Conservation (phyloP, 2,888 invertebrate genomes). For the Lycaena phlaeas region DNA sequence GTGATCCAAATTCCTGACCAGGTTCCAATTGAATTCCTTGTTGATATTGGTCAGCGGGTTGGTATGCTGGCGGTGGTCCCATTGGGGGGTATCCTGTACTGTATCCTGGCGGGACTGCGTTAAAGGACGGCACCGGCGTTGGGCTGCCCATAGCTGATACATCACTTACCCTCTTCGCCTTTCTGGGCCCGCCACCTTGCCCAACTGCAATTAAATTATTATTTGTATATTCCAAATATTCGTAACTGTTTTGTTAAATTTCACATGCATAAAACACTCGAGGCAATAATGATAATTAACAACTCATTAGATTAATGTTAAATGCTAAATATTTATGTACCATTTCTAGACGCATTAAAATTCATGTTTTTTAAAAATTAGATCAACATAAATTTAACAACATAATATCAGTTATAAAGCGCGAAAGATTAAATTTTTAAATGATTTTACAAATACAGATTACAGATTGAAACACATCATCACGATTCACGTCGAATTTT, state of each 20-base stretch:
- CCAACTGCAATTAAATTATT: conserved; percentile 39
- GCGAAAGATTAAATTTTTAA: background rate
- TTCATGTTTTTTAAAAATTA: conserved; percentile 40
- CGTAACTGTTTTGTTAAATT: no score
- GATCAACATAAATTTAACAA: conserved; percentile 26
- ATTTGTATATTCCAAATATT: no score
- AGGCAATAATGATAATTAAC: background rate
- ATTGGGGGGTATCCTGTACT: conserved; percentile 35
- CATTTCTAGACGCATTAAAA: conserved; percentile 66
- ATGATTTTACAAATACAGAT: conserved; percentile 26
- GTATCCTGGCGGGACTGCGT: conserved; percentile 18
- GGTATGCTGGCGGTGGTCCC: conserved; percentile 41
- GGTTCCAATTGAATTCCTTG: conserved; percentile 55
- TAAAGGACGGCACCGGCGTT: conserved; percentile 44
- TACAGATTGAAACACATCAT: conserved; percentile 53
- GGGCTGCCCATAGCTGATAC: conserved; percentile 78
- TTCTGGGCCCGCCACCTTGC: conserved; percentile 55
- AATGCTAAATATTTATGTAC: conserved; percentile 24
- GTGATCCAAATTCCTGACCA: conserved; percentile 37
- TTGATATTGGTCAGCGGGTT: conserved; percentile 31
- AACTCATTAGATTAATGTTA: background rate
- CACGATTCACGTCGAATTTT: conserved; percentile 36
- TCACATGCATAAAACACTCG: background rate
- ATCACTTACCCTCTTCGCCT: conserved; percentile 79
- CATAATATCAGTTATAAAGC: conserved; percentile 39